phyloP scores from a whole-genome alignment of 1,140 invertebrate species.

The Aphaenogaster ashmeadi region DNA sequence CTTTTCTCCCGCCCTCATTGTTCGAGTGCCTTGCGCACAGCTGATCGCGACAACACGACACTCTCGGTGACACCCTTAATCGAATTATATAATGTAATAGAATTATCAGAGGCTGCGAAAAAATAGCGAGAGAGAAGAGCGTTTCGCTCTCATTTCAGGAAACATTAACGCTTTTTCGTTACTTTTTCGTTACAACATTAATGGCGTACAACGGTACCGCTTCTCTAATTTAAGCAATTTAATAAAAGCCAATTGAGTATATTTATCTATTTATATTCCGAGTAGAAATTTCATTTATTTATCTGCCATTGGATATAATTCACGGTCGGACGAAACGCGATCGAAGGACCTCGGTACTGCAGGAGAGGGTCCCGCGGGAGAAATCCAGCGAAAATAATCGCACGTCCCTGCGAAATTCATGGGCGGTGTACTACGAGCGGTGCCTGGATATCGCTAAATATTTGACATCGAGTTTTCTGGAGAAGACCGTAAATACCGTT shows the following conservation, averaged over 20 bases:
- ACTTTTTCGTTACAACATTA: neutral
- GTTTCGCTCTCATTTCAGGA: neutral
- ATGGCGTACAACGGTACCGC: neutral
- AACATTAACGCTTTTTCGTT: neutral
- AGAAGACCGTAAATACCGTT: slow-evolving; percentile 13
- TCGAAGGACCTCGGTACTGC: slow-evolving; percentile 48
- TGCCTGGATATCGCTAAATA: slow-evolving; percentile 65
- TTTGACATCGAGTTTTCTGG: slow-evolving; percentile 66
- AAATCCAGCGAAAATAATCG: slow-evolving; percentile 67
- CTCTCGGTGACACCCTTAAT: neutral
- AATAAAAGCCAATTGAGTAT: neutral
- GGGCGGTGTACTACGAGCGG: neutral
- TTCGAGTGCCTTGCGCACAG: neutral
- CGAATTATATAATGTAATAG: neutral
- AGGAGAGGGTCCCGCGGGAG: slow-evolving; percentile 34
- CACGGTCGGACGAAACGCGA: slow-evolving; percentile 26
- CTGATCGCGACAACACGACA: slow-evolving; percentile 10
- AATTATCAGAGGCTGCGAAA: neutral
- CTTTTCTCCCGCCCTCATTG: neutral
- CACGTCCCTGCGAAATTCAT: slow-evolving; percentile 67
- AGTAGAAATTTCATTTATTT: slow-evolving; percentile 4
- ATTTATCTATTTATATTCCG: neutral
- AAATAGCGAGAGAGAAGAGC: neutral
- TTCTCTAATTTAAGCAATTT: neutral
- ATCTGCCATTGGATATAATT: slow-evolving; percentile 18